Evolutionary conservation across 1,140 invertebrate genomes (phyloP).

Genomic region (Hycleus cichorii): DNA sequence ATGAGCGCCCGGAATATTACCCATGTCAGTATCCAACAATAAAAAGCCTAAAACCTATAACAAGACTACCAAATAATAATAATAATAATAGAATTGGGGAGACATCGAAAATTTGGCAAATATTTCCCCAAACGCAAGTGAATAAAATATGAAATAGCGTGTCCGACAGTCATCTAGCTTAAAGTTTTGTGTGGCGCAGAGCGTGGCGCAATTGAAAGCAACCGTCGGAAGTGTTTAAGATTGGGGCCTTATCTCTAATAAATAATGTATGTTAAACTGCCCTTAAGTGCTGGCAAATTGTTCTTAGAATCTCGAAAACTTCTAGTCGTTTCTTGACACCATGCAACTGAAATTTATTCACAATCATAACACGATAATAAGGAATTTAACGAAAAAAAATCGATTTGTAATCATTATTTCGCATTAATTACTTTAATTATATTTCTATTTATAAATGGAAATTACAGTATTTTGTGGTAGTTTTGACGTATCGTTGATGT

Average conservation of each 20-base stretch:
- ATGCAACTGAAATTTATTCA: conserved; percentile 28
- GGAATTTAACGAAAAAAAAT: no score
- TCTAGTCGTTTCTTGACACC: conserved; percentile 22
- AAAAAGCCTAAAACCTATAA: neutral
- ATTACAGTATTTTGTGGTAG: no score
- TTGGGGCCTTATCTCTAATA: conserved; percentile 33
- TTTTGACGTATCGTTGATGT: no score
- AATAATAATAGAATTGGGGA: no score
- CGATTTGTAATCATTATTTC: no score
- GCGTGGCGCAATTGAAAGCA: conserved; percentile 37
- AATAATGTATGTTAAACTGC: conserved; percentile 41
- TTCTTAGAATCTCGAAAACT: conserved; percentile 27
- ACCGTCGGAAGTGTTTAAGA: conserved; percentile 39
- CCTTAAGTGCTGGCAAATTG: conserved; percentile 41
- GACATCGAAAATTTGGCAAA: no score
- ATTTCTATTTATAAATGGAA: no score
- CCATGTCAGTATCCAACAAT: neutral
- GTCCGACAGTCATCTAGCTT: conserved; percentile 9
- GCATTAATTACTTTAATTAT: no score
- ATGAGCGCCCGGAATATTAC: no score
- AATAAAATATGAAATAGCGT: conserved; percentile 8
- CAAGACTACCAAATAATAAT: no score
- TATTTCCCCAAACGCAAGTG: no score
- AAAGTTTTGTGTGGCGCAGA: conserved; percentile 3
- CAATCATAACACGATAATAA: neutral